Conservation (phyloP, 2,797 vertebrate species). For the Girardinus metallicus region DNA sequence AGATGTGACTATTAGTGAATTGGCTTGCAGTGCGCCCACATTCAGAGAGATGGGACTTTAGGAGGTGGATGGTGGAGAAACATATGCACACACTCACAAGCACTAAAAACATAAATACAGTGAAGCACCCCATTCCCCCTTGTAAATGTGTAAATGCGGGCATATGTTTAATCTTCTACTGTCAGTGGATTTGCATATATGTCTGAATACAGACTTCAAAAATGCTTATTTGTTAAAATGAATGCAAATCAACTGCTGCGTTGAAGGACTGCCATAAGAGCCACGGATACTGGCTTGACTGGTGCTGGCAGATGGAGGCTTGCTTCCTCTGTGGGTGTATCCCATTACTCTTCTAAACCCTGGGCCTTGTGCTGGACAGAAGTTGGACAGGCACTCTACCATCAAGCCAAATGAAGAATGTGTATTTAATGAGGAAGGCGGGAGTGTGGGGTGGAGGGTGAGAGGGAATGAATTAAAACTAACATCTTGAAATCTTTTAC, state of each 20-base stretch:
- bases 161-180: conserved; percentile 40
- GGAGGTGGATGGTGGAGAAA: conserved; percentile 40
- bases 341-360: conserved; percentile 54
- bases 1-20: conserved; percentile 69
- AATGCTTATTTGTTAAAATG: conserved; percentile 50
- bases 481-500: conserved; percentile 58
- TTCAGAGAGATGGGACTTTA: conserved; percentile 25
- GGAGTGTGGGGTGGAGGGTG: conserved; percentile 13
- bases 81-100: conserved; percentile 11
- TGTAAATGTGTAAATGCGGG: conserved; percentile 53
- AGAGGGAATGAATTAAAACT: conserved; percentile 45
- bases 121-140: conserved; percentile 8
- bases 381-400: conserved; percentile 66
- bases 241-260: conserved; percentile 58
- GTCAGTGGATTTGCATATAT: conserved; percentile 54
- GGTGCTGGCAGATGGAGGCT: conserved; percentile 55
- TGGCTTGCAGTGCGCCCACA: conserved; percentile 46
- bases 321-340: conserved; percentile 47
- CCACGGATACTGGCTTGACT: conserved; percentile 32
- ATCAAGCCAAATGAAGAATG: conserved; percentile 67
- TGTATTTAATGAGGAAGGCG: conserved; percentile 54
- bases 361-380: conserved; percentile 43
- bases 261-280: conserved; percentile 46
- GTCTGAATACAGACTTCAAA: conserved; percentile 53
- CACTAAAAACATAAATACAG: conserved; percentile 44